phyloP scores from a whole-genome alignment of 2,888 invertebrate species.

The Pheosia gnoma region DNA sequence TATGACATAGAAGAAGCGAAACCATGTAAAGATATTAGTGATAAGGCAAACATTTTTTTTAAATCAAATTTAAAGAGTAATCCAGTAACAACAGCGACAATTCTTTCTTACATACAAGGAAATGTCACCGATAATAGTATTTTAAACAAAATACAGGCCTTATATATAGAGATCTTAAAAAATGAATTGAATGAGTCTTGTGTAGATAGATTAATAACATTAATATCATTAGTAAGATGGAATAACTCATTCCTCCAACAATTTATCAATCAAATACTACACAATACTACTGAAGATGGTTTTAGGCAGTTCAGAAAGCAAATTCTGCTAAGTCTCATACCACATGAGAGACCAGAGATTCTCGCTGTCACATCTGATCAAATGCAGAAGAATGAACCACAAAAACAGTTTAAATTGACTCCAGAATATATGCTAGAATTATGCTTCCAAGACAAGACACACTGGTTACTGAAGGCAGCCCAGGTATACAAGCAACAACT shows the following conservation, averaged over 20 bases:
- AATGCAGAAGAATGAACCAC: conserved; percentile 71
- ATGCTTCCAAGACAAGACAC: conserved; percentile 76
- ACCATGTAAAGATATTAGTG: conserved; percentile 56
- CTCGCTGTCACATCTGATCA: conserved; percentile 60
- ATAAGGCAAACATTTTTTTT: conserved; percentile 65
- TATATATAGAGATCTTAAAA: conserved; percentile 66
- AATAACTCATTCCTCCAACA: conserved; percentile 55
- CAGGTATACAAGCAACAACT: conserved; percentile 74
- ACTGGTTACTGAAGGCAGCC: conserved; percentile 78
- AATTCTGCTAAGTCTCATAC: conserved; percentile 71
- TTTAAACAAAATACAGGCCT: conserved; percentile 57
- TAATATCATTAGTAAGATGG: conserved; percentile 69
- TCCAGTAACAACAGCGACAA: conserved; percentile 68
- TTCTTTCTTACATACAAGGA: conserved; percentile 61
- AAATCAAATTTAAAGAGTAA: conserved; percentile 71
- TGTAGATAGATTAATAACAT: conserved; percentile 65
- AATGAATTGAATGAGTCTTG: conserved; percentile 60
- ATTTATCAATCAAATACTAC: conserved; percentile 62
- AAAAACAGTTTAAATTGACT: conserved; percentile 73
- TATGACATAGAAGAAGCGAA: conserved; percentile 62
- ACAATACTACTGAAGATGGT: conserved; percentile 62
- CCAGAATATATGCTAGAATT: conserved; percentile 80
- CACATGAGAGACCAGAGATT: conserved; percentile 67
- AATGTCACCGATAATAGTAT: conserved; percentile 47
- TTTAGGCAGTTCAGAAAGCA: conserved; percentile 74